phyloP scores from a whole-genome alignment of 2,113 vertebrate genomes.

The Nipponia nippon region DNA sequence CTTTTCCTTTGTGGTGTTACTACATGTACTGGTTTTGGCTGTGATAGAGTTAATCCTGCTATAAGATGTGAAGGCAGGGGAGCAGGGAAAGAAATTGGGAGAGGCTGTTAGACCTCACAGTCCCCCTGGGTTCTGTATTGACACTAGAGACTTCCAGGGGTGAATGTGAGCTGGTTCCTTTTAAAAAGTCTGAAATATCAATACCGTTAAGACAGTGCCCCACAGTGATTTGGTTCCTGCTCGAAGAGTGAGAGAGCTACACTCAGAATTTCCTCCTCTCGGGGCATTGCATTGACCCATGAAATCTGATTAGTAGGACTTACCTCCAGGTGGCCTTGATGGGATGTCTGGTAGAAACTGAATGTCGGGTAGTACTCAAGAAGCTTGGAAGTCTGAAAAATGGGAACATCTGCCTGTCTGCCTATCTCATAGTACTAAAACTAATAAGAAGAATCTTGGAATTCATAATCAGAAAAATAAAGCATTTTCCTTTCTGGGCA shows the following conservation, averaged over 20 bases:
- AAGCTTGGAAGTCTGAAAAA: background rate
- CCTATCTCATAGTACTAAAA: background rate
- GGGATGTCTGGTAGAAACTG: background rate
- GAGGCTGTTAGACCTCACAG: background rate
- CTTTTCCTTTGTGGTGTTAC: background rate
- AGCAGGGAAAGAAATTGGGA: background rate
- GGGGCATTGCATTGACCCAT: conserved; percentile 5
- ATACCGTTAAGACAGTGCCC: background rate
- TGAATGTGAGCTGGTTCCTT: background rate
- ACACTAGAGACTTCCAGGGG: background rate
- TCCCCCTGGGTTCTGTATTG: background rate
- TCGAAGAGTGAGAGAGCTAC: background rate
- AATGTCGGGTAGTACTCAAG: background rate
- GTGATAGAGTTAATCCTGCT: background rate
- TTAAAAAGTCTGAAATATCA: background rate
- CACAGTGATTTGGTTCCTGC: conserved; percentile 10
- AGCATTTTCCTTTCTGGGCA: background rate
- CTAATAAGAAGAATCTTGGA: background rate
- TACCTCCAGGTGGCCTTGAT: conserved; percentile 28
- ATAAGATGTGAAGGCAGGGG: background rate
- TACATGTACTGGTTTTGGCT: background rate
- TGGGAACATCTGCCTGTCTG: background rate
- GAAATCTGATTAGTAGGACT: conserved; percentile 52
- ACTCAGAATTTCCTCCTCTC: conserved; percentile 8
- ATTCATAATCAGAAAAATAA: background rate